Evolutionary conservation across 2,888 invertebrate species (phyloP).

Genomic region (Heteromyza rotundicornis): DNA sequence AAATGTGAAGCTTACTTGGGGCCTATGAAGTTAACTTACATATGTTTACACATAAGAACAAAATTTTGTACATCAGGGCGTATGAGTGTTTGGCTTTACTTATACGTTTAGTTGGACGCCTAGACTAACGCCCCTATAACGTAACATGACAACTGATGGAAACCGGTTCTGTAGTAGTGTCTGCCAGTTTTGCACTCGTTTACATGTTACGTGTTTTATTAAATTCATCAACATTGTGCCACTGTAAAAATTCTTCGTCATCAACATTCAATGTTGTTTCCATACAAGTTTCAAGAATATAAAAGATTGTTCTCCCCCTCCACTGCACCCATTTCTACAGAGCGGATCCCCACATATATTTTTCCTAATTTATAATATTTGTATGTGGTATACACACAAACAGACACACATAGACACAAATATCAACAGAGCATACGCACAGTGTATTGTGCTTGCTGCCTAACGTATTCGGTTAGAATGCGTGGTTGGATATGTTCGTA

Average conservation of each 20-base stretch:
- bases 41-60: no score
- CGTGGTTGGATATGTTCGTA: slow-evolving; percentile 14
- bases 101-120: no score
- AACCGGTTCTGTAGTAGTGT: no score
- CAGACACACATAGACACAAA: neutral
- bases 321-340: neutral
- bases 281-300: neutral
- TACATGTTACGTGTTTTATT: no score
- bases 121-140: no score
- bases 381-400: neutral
- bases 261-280: neutral
- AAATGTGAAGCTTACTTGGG: no score
- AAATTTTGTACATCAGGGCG: no score
- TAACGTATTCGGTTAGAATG: slow-evolving; percentile 14
- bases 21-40: no score
- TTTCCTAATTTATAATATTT: neutral
- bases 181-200: no score
- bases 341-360: neutral
- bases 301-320: neutral
- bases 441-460: neutral
- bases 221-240: no score
- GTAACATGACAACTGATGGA: no score
- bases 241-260: neutral
- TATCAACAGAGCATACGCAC: neutral
- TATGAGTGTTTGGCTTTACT: no score